phyloP scores from a whole-genome alignment of 2,888 invertebrate genomes.

The Cantharis rufa region DNA sequence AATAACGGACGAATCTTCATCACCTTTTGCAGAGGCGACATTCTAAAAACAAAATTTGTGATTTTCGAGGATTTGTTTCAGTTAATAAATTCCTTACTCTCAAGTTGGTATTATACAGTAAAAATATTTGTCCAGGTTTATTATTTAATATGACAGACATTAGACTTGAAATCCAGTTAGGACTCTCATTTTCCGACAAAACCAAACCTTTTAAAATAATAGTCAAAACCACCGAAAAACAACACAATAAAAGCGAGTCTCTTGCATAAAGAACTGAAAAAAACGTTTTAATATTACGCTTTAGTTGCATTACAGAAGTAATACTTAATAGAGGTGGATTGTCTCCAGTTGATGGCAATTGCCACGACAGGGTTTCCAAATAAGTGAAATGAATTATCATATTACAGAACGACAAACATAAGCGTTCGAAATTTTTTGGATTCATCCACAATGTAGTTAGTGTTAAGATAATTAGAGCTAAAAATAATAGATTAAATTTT shows the following conservation, averaged over 20 bases:
- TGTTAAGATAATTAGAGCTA: slow-evolving; percentile 63
- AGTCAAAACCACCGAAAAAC: slow-evolving; percentile 46
- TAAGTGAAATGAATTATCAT: slow-evolving; percentile 66
- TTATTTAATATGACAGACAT: slow-evolving; percentile 29
- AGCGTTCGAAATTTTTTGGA: slow-evolving; percentile 61
- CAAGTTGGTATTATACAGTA: slow-evolving; percentile 33
- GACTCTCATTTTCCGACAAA: slow-evolving; percentile 34
- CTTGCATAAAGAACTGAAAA: slow-evolving; percentile 47
- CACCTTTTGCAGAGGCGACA: slow-evolving; percentile 43
- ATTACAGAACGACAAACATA: slow-evolving; percentile 62
- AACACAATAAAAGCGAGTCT: slow-evolving; percentile 45
- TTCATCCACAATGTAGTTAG: slow-evolving; percentile 63
- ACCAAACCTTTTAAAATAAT: slow-evolving; percentile 44
- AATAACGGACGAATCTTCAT: slow-evolving; percentile 46
- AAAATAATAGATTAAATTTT: background rate
- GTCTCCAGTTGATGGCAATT: slow-evolving; percentile 64
- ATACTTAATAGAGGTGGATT: slow-evolving; percentile 64
- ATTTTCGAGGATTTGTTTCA: background rate
- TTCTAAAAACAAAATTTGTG: slow-evolving; percentile 35
- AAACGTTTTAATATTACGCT: slow-evolving; percentile 1
- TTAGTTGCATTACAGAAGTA: slow-evolving; percentile 28
- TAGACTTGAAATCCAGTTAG: slow-evolving; percentile 42
- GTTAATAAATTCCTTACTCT: slow-evolving; percentile 29
- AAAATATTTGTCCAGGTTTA: slow-evolving; percentile 32
- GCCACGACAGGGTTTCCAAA: slow-evolving; percentile 63